Base-by-base conservation (phyloP, 2,797 vertebrate species). In the Sebastes oblongus region DNA sequence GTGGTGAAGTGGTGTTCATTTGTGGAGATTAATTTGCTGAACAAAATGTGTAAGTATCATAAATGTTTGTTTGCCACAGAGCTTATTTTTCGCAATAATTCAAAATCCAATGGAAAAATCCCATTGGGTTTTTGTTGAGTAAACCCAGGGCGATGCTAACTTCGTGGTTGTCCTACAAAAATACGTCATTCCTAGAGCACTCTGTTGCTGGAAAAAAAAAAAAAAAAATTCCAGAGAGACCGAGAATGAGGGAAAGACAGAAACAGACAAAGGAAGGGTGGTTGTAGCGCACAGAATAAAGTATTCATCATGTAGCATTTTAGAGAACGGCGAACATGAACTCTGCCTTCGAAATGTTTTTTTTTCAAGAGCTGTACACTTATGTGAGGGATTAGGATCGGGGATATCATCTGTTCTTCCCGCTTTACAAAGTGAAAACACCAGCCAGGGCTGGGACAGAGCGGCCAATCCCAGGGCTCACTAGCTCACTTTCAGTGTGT, bases 401-500 rank as follows among this genome's bases (percentile, higher is more conserved):
- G 36, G 62, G 78, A 83, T 73, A 80, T 84, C 77, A 79, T 86
- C 83, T 72, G 69, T 87, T 83, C 77, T 60, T 75, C 27, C 77
- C 8, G 58, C 56, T 86, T 87, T 56, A 80, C 84, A 89, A 78
- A 87, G 71, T 58, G 60, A 88, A 90, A 90, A 83, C 72, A 88
- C 50, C 54, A 72, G 70, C 62, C 69, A 11, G 58, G 56, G 62
- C 60, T 36, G 72, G 71, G 82, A 87, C 62, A 32, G 34, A 24
- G 75, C 46, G 76, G 68, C 84, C 83, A 77, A 77, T 91, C 90
- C 86, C 86, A 84, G 80, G 61, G 82, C 85, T 90, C 87, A 82
- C 91, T 72, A 68, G 84, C 92, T 94, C 89, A 80, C 81, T 91
- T 90, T 92, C 91, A 89, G 82, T 82, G 58, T 75, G 76, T 78